Base-by-base conservation (phyloP, 1,140 invertebrate species). In the Anadara kagoshimensis region DNA sequence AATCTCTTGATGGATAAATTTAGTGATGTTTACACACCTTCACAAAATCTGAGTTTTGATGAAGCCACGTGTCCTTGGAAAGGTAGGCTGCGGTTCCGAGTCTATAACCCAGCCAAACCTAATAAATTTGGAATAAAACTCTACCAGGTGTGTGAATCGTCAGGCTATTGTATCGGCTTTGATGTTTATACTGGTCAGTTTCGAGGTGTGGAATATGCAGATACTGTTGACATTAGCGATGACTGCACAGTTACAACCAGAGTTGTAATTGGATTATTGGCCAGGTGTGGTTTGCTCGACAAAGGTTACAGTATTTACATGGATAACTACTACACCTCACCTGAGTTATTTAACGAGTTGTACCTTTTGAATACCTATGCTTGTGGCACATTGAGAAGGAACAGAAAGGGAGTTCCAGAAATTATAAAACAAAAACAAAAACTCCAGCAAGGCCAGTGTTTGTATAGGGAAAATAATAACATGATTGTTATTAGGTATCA, bases 31-130 rank as follows among this genome's bases (percentile, higher is more conserved):
- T 77, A 77, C 57, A 51, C 24, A 4, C 62, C 75, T 14, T 51
- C 51, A 10, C 36, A 47, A 64, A 58, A 68, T 58, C 64, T 77
- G 1, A 77, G 64, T 54, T 53, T 77, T 77, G 75, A 77, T 73
- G 75, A 77, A n/a, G 70, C 65, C 5, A 77, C 75, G 2, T 69
- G 69, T 65, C 51, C 69, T 5, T 78, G 59, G 57, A 78, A 75
- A 29, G 73, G 73, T 2, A 51, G 68, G 14, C 26, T 76, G 4
- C 10, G 45, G n/a, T 76, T 79, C 29, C 58, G 49, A 18, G 69
- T 72, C 0, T 79, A 79, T 65, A 79, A 72, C 18, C 77, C 69
- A 0, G 45, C 45, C 20, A 79, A 79, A 53, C 69, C 73, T 20
- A 59, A 44, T 16, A 76, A 72, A 49, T 75, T 72, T 45, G 73